A percentile compares a stretch with the other conserved stretches of the same genome.
Evolutionary conservation across 2,888 invertebrate species (phyloP).

Genomic region (Eustalomyia histrio): DNA sequence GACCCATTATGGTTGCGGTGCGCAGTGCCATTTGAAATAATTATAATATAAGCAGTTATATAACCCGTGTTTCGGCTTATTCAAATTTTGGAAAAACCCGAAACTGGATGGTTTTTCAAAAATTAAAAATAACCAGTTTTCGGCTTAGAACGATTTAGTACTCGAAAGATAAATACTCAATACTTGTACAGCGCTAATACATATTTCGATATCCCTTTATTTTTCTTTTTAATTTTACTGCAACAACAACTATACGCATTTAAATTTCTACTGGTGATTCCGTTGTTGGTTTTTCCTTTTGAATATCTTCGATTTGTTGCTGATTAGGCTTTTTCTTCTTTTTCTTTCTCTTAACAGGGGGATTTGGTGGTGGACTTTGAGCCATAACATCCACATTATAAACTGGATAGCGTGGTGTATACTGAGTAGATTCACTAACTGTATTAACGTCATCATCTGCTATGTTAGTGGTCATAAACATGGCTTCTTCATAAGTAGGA

Average conservation of each 20-base stretch:
- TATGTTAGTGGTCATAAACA: conserved; percentile 76
- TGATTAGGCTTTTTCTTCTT: conserved; percentile 28
- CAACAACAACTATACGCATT: conserved; percentile 12
- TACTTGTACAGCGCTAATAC: too few species aligned
- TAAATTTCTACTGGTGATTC: conserved; percentile 73
- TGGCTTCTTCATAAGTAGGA: conserved; percentile 78
- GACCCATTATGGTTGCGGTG: too few species aligned
- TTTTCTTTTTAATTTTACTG: too few species aligned
- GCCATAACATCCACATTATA: conserved; percentile 73
- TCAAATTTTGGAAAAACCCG: too few species aligned
- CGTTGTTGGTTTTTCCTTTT: conserved; percentile 62
- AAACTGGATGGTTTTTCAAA: too few species aligned
- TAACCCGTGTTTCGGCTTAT: too few species aligned
- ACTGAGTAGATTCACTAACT: conserved; percentile 70
- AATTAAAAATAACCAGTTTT: too few species aligned
- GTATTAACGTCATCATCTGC: conserved; percentile 75
- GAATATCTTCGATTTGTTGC: neutral
- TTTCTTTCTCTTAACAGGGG: conserved; percentile 70
- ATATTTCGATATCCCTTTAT: too few species aligned
- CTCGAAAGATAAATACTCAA: too few species aligned
- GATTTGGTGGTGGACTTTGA: conserved; percentile 72
- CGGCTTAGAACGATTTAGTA: too few species aligned
- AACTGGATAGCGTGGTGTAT: conserved; percentile 78
- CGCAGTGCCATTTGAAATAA: too few species aligned
- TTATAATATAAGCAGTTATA: too few species aligned